Conservation (phyloP, 2,888 invertebrate genomes). For the Himalopsyche japonica region DNA sequence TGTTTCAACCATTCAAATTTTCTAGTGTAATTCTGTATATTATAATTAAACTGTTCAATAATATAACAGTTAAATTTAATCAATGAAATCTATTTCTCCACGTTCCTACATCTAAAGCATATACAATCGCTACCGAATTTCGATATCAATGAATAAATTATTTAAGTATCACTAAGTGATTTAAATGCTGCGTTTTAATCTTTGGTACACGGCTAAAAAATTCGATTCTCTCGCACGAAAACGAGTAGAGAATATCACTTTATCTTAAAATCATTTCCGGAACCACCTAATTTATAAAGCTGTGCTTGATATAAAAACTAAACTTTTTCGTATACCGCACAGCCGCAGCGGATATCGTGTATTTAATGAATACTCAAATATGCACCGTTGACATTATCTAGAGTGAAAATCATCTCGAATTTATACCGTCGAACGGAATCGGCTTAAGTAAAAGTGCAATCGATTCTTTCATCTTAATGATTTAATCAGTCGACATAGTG, state of each 20-base stretch:
- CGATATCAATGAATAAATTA: no score
- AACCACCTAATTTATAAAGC: neutral
- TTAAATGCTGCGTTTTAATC: no score
- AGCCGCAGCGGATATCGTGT: neutral
- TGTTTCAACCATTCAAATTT: no score
- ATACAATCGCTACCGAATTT: no score
- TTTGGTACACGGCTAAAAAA: no score
- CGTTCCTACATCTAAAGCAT: no score
- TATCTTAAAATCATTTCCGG: neutral
- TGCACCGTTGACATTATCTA: neutral
- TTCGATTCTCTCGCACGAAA: no score
- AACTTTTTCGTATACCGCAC: neutral
- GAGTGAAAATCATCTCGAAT: neutral
- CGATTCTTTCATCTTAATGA: neutral
- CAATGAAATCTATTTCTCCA: no score
- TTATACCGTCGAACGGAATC: neutral
- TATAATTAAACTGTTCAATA: no score
- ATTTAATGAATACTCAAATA: neutral
- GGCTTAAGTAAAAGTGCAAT: neutral
- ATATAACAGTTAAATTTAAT: no score
- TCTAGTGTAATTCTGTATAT: no score
- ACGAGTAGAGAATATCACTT: neutral
- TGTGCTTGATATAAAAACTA: neutral
- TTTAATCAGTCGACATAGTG: neutral
- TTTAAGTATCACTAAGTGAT: no score